Conservation (phyloP, 2,888 invertebrate species). For the Macrophya annulata region DNA sequence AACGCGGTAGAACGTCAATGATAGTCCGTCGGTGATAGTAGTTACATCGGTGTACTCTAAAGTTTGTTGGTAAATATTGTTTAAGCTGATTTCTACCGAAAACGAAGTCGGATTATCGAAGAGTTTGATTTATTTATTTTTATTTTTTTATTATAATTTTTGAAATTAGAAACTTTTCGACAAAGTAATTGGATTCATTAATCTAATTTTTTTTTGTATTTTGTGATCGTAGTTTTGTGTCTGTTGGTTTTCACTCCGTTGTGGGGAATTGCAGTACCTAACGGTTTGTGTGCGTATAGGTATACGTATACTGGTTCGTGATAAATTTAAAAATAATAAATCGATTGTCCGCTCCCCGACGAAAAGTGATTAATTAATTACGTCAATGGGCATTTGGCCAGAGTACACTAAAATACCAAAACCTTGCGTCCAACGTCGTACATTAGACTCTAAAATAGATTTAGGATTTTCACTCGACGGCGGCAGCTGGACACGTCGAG, state of each 20-base stretch:
- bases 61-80: conserved; percentile 44
- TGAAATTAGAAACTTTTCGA: neutral
- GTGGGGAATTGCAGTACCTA: no score
- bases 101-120: neutral
- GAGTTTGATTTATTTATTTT: neutral
- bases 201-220: neutral
- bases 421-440: neutral
- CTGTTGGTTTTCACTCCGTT: neutral
- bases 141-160: neutral
- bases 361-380: conserved; percentile 49
- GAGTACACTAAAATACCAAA: conserved; percentile 44
- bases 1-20: conserved; percentile 17
- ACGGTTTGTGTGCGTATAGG: neutral
- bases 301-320: neutral
- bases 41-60: neutral
- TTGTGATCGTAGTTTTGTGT: neutral
- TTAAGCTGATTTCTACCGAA: neutral
- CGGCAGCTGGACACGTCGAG: conserved; percentile 51
- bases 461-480: conserved; percentile 19
- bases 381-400: conserved; percentile 53
- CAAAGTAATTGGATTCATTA: neutral
- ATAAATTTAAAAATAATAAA: conserved; percentile 32
- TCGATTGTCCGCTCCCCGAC: conserved; percentile 36
- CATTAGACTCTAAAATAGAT: conserved; percentile 47
- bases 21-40: neutral